phyloP scores from a whole-genome alignment of 2,113 vertebrate genomes.

The Bombycilla garrulus region DNA sequence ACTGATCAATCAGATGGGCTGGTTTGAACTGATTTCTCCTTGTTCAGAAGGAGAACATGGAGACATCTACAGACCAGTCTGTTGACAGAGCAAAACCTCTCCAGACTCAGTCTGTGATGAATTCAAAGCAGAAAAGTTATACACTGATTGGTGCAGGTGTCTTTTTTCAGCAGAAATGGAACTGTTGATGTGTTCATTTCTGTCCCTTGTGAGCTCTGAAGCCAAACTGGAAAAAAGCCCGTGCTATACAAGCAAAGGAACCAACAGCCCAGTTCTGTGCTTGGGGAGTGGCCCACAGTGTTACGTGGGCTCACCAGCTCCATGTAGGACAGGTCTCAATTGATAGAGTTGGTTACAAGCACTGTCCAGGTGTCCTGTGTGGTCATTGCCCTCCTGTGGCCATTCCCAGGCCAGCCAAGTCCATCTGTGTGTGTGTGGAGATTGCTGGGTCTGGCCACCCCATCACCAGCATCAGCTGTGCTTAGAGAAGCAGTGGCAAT shows the following conservation, averaged over 20 bases:
- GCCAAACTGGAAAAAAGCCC: background rate
- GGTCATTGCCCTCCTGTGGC: conserved; percentile 11
- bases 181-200: background rate
- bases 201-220: background rate
- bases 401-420: background rate
- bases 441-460: background rate
- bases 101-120: background rate
- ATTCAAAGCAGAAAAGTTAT: background rate
- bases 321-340: background rate
- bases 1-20: background rate
- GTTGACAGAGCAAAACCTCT: background rate
- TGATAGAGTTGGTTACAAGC: background rate
- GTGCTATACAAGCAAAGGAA: background rate
- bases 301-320: background rate
- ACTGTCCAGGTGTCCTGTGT: background rate
- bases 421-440: background rate
- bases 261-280: background rate
- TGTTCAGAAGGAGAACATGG: background rate
- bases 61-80: background rate
- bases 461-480: background rate
- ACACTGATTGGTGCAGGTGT: background rate
- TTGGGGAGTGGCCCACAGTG: background rate
- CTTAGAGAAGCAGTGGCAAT: background rate
- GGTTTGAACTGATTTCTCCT: background rate
- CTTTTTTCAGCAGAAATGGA: background rate